Conservation (phyloP, 2,797 vertebrate genomes). For the Chelon labrosus region DNA sequence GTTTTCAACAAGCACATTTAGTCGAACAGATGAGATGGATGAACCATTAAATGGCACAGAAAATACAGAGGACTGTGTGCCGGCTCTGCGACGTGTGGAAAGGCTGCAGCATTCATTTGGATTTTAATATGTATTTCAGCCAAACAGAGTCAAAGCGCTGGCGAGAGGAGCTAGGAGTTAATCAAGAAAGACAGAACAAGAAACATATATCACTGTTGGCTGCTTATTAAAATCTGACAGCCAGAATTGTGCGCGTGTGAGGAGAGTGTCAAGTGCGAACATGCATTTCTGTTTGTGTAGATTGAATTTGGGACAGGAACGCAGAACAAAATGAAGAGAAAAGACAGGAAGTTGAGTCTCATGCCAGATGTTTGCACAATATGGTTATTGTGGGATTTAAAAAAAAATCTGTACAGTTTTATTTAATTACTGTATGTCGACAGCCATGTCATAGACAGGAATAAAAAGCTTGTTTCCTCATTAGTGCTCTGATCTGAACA, state of each 20-base stretch:
- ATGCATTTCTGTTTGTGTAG: constrained; percentile 22
- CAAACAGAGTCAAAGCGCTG: constrained; percentile 46
- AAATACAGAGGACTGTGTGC: constrained; percentile 59
- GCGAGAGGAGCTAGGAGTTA: constrained; percentile 19
- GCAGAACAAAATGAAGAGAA: constrained; percentile 33
- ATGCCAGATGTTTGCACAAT: background rate
- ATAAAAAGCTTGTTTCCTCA: constrained; percentile 1
- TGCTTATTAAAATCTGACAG: constrained; percentile 54
- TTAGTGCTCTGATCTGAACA: background rate
- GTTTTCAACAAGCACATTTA: constrained; percentile 77
- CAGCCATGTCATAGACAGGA: constrained; percentile 1
- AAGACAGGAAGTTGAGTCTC: background rate
- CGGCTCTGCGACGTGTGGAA: constrained; percentile 17
- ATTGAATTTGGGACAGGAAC: constrained; percentile 37
- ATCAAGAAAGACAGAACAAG: constrained; percentile 36
- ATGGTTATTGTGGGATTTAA: constrained; percentile 1
- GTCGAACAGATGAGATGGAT: constrained; percentile 70
- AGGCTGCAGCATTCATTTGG: constrained; percentile 31
- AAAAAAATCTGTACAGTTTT: constrained; percentile 6
- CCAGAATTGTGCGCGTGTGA: constrained; percentile 4
- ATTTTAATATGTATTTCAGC: constrained; percentile 49
- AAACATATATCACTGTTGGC: constrained; percentile 24
- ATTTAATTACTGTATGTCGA: constrained; percentile 18
- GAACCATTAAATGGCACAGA: constrained; percentile 58
- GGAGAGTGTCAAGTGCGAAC: constrained; percentile 42